Percentiles rank a stretch among this genome's conserved stretches.
Conservation (phyloP, 2,888 invertebrate genomes). For the Brenthis daphne region DNA sequence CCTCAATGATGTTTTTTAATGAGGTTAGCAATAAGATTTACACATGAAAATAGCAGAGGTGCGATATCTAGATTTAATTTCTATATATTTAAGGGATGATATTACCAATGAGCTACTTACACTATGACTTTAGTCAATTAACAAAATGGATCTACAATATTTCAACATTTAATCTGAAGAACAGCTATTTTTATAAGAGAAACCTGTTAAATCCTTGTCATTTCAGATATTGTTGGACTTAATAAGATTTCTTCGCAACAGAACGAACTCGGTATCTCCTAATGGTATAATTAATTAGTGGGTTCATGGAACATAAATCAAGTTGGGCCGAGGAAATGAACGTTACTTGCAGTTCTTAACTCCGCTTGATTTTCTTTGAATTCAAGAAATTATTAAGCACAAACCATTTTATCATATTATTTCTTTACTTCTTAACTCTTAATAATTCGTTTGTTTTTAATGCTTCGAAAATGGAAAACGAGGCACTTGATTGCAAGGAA, state of each 20-base stretch:
- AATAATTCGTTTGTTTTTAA: not conserved
- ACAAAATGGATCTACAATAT: no score
- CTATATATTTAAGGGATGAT: no score
- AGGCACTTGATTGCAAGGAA: no score
- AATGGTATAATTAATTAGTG: not conserved
- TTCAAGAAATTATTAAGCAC: not conserved
- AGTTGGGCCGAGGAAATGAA: not conserved
- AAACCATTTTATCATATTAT: conserved; percentile 1
- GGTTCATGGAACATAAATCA: not conserved
- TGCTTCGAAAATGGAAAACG: no score
- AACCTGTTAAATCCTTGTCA: not conserved
- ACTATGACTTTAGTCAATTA: no score
- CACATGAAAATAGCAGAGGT: no score
- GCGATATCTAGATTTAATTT: no score
- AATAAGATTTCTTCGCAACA: not conserved
- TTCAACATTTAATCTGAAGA: not conserved
- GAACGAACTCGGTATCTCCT: not conserved
- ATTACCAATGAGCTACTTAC: no score
- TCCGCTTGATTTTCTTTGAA: not conserved
- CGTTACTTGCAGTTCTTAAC: not conserved
- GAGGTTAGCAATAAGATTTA: no score
- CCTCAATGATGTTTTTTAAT: no score
- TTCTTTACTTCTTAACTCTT: not conserved
- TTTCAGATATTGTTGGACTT: not conserved
- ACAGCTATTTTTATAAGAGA: not conserved